Evolutionary conservation across 1,140 invertebrate genomes (phyloP).

Genomic region (Chrysoperla carnea): DNA sequence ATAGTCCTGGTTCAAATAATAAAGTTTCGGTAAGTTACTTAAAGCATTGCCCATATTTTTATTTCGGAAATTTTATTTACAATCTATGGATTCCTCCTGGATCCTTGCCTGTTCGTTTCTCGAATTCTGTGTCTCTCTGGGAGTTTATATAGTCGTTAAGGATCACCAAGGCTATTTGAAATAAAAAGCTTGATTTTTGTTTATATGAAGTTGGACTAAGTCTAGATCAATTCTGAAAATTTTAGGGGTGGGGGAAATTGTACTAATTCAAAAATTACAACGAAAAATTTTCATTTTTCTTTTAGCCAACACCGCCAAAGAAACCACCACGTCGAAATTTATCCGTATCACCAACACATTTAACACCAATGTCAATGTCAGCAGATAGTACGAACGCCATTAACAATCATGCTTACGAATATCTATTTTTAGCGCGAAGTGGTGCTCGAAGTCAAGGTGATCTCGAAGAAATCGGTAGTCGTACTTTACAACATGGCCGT

Average conservation of each 20-base stretch:
- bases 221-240: too few species aligned
- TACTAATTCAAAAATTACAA: too few species aligned
- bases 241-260: too few species aligned
- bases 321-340: conserved; percentile 73
- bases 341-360: conserved; percentile 62
- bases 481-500: conserved; percentile 38
- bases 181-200: too few species aligned
- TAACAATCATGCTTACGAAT: conserved; percentile 36
- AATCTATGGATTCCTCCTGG: too few species aligned
- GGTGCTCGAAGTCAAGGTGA: conserved; percentile 40
- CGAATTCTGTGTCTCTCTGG: too few species aligned
- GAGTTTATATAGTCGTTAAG: too few species aligned
- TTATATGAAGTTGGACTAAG: too few species aligned
- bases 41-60: too few species aligned
- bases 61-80: too few species aligned
- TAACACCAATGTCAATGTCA: conserved; percentile 34
- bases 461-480: conserved; percentile 36
- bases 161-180: too few species aligned
- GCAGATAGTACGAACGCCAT: conserved; percentile 26
- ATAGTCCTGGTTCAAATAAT: conserved; percentile 23
- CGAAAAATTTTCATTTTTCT: conserved; percentile 6
- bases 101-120: too few species aligned
- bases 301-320: conserved; percentile 67
- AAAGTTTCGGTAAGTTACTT: conserved; percentile 24
- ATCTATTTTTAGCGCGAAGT: conserved; percentile 36